A percentile compares a stretch with the other conserved stretches of the same genome.
Conservation (phyloP, 2,113 vertebrate genomes). For the Sialia sialis region DNA sequence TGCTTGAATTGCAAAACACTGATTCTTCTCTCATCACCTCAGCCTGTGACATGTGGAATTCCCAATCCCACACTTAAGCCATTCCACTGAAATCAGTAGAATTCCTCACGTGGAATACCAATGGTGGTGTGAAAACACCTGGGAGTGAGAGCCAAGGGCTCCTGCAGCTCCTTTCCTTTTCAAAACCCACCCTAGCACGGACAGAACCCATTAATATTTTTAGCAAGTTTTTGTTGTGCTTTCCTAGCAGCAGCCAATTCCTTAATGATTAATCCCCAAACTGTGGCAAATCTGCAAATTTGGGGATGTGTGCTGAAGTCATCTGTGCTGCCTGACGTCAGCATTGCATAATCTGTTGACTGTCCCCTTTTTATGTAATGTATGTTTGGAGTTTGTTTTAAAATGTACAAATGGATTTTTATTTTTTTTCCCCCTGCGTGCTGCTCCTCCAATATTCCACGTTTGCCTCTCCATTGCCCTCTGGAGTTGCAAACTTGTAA, state of each 20-base stretch:
- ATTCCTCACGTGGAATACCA: background rate
- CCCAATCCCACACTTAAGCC: accelerated
- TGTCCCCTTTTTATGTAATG: conserved; percentile 55
- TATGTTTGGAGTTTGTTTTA: conserved; percentile 69
- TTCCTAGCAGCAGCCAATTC: background rate
- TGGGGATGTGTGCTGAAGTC: background rate
- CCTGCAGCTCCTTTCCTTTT: background rate
- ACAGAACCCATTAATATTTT: background rate
- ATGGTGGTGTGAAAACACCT: background rate
- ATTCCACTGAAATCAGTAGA: background rate
- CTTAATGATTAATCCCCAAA: background rate
- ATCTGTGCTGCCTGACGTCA: background rate
- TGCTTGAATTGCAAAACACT: background rate
- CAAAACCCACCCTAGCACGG: background rate
- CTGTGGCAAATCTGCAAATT: background rate
- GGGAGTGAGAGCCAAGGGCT: background rate
- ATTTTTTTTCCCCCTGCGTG: conserved; percentile 43
- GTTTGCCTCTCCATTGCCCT: conserved; percentile 70
- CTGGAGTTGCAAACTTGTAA: conserved; percentile 63
- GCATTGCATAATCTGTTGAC: conserved; percentile 43
- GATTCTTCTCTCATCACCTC: background rate
- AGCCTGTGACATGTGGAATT: background rate
- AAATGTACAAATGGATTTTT: conserved; percentile 30
- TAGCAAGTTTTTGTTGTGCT: background rate
- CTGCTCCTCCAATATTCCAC: conserved; percentile 1